Evolutionary conservation across 2,888 invertebrate species (phyloP).

Genomic region (Rhagonycha fulva): DNA sequence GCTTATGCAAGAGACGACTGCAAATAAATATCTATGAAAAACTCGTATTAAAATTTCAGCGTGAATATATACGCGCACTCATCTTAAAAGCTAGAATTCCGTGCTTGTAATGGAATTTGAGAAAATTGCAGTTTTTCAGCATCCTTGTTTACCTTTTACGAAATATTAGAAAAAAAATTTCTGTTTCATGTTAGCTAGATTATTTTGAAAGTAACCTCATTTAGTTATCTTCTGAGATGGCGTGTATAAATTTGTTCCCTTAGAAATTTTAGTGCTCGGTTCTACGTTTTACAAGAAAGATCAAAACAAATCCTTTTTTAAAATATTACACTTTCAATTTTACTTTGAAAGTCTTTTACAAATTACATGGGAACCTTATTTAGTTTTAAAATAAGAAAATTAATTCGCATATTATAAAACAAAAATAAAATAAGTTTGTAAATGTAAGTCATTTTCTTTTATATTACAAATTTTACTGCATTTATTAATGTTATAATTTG

Average conservation of each 20-base stretch:
- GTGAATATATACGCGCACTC: conserved; percentile 35
- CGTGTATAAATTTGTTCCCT: not conserved
- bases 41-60: conserved; percentile 37
- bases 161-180: not conserved
- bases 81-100: conserved; percentile 36
- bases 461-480: too few relatives aligned
- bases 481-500: too few relatives aligned
- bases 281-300: not conserved
- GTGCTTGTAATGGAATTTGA: conserved; percentile 39
- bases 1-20: conserved; percentile 8
- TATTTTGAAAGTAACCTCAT: conserved; percentile 1
- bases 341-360: not conserved
- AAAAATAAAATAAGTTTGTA: not conserved
- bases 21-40: conserved; percentile 24
- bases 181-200: not conserved
- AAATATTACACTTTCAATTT: not conserved
- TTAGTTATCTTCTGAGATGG: not conserved
- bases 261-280: not conserved
- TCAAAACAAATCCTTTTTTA: not conserved
- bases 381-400: not conserved
- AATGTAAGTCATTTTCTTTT: too few relatives aligned
- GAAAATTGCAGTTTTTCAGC: conserved; percentile 36
- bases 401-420: not conserved
- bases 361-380: not conserved
- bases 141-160: conserved; percentile 23